Conservation (phyloP, 2,113 vertebrate species). For the Plotosus lineatus region DNA sequence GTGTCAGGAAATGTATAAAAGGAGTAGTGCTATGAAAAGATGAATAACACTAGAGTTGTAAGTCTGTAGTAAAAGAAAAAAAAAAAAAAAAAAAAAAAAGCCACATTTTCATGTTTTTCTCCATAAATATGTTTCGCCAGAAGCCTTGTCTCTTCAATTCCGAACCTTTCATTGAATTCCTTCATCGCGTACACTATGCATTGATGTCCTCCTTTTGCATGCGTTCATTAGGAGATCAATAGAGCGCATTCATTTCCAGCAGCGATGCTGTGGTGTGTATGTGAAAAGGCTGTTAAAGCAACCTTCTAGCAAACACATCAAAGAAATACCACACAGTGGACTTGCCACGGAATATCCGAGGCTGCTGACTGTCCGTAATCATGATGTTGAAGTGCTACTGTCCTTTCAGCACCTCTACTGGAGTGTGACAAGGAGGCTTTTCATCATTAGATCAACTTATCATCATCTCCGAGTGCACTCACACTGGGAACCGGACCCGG, state of each 20-base stretch:
- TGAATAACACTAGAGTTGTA: conserved; percentile 36
- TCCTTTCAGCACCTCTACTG: too few species aligned
- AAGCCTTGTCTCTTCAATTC: conserved; percentile 27
- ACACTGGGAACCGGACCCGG: too few species aligned
- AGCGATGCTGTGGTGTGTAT: conserved; percentile 25
- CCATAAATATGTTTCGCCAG: conserved; percentile 34
- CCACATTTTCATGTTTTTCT: conserved; percentile 25
- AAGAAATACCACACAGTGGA: too few species aligned
- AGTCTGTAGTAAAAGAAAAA: not conserved
- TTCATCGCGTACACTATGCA: conserved; percentile 44
- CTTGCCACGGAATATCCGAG: too few species aligned
- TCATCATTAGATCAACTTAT: too few species aligned
- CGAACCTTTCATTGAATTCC: conserved; percentile 17
- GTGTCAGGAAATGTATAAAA: conserved; percentile 8
- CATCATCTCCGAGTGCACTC: too few species aligned
- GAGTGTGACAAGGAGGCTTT: too few species aligned
- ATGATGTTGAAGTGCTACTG: too few species aligned
- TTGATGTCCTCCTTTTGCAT: conserved; percentile 33
- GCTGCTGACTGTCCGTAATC: too few species aligned
- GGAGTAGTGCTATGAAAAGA: conserved; percentile 38
- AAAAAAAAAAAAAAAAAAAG: conserved; percentile 9
- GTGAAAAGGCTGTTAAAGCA: conserved; percentile 41
- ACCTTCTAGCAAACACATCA: conserved; percentile 22
- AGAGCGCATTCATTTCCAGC: conserved; percentile 34
- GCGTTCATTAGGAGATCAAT: conserved; percentile 52